phyloP scores from a whole-genome alignment of 2,888 invertebrate genomes.

The Drosophila lacicola region DNA sequence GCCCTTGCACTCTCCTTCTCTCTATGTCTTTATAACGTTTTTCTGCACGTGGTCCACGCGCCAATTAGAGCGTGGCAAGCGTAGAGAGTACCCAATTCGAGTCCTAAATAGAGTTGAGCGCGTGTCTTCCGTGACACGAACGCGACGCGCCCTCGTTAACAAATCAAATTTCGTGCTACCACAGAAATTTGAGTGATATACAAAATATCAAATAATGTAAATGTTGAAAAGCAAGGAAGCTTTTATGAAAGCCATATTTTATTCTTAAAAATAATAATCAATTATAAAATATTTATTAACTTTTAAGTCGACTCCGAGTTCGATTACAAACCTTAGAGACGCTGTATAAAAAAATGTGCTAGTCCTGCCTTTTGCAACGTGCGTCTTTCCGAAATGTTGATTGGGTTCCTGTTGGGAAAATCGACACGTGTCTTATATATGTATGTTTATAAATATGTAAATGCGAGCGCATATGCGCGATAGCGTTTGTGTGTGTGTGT shows the following conservation, averaged over 20 bases:
- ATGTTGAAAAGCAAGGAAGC: neutral
- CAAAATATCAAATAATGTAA: neutral
- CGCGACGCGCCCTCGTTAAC: neutral
- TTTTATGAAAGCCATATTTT: no score
- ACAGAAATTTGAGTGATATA: no score
- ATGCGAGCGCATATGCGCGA: constrained; percentile 31
- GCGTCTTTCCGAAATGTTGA: neutral
- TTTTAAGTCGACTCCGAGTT: no score
- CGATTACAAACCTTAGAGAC: no score
- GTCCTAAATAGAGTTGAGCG: constrained; percentile 4
- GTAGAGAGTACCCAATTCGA: constrained; percentile 9
- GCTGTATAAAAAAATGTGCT: no score
- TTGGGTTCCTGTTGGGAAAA: neutral
- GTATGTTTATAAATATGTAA: constrained; percentile 4
- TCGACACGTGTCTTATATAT: constrained; percentile 3
- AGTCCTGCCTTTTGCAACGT: no score
- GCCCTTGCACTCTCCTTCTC: neutral
- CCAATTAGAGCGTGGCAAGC: constrained; percentile 36
- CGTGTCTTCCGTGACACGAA: constrained; percentile 2
- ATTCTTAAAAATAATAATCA: no score
- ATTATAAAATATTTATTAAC: no score
- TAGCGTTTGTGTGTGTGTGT: constrained; percentile 9
- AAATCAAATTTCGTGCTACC: no score
- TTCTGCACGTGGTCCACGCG: constrained; percentile 46
- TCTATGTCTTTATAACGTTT: neutral